Evolutionary conservation across 2,888 invertebrate species (phyloP).

Genomic region (Hydropsyche betteni): DNA sequence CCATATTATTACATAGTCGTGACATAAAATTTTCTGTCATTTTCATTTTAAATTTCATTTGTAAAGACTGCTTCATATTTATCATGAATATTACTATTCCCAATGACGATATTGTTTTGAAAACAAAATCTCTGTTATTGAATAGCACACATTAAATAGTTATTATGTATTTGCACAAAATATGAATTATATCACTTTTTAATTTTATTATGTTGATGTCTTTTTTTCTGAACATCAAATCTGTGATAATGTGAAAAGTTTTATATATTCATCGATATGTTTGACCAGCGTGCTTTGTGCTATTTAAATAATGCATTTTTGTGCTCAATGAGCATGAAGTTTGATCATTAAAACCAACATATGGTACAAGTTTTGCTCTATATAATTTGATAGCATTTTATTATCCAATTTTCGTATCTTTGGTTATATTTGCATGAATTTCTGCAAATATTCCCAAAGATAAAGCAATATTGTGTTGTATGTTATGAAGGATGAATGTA

Average conservation of each 20-base stretch:
- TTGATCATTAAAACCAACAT: background rate
- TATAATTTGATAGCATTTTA: slow-evolving; percentile 3
- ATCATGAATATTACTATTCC: slow-evolving; percentile 35
- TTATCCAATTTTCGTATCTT: background rate
- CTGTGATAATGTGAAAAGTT: slow-evolving; percentile 46
- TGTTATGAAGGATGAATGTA: slow-evolving; percentile 7
- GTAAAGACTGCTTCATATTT: slow-evolving; percentile 47
- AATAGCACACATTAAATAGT: background rate
- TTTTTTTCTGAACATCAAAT: slow-evolving; percentile 46
- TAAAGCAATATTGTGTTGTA: slow-evolving; percentile 14
- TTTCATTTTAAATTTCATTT: background rate
- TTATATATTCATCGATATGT: slow-evolving; percentile 47
- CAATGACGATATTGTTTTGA: too few relatives aligned
- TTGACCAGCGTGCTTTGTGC: slow-evolving; percentile 50
- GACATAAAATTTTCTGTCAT: background rate
- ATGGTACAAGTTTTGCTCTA: slow-evolving; percentile 5
- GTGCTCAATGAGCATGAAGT: background rate
- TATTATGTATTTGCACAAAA: slow-evolving; percentile 12
- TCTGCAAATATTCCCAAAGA: slow-evolving; percentile 54
- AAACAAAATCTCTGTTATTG: background rate
- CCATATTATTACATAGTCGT: slow-evolving; percentile 42
- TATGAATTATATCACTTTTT: slow-evolving; percentile 40
- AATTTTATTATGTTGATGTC: slow-evolving; percentile 47
- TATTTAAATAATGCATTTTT: slow-evolving; percentile 51
- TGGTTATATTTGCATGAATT: slow-evolving; percentile 54